A percentile compares a stretch with the other conserved stretches of the same genome.
These are phyloP conservation scores for Eilema depressum DNA, from an alignment of 2,888 invertebrate genomes.

Conservation along the genomic window DNA sequence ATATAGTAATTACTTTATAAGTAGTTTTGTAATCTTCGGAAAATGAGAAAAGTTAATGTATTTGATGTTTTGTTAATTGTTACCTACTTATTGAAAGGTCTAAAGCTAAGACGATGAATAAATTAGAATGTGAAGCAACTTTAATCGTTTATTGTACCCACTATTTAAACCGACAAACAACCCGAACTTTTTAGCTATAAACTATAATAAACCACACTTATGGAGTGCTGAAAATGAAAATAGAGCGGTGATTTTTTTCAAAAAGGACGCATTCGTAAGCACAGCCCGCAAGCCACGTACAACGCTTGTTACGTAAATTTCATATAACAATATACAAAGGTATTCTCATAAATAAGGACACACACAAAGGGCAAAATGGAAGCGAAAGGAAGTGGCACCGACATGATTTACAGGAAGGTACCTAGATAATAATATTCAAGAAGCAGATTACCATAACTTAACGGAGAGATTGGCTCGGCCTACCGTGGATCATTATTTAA, in stretches of 20 bases:
- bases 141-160: no score
- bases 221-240: background rate
- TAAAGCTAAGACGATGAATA: no score
- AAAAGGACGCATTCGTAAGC: slow-evolving; percentile 21
- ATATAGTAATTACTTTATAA: no score
- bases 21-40: no score
- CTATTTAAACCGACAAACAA: no score
- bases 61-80: no score
- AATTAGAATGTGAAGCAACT: no score
- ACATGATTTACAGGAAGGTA: slow-evolving; percentile 58
- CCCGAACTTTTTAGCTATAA: background rate
- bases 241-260: slow-evolving; percentile 1
- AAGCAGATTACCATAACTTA: slow-evolving; percentile 70
- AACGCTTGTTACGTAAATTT: slow-evolving; percentile 52
- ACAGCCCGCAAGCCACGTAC: slow-evolving; percentile 19
- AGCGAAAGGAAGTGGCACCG: slow-evolving; percentile 53
- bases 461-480: slow-evolving; percentile 59
- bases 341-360: slow-evolving; percentile 63
- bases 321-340: slow-evolving; percentile 56
- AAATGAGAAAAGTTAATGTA: no score
- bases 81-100: no score
- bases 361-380: slow-evolving; percentile 62
- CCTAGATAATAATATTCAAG: slow-evolving; percentile 64
- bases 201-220: no score
- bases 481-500: slow-evolving; percentile 67